phyloP scores from a whole-genome alignment of 2,113 vertebrate species.

The Halcyon malimbica region DNA sequence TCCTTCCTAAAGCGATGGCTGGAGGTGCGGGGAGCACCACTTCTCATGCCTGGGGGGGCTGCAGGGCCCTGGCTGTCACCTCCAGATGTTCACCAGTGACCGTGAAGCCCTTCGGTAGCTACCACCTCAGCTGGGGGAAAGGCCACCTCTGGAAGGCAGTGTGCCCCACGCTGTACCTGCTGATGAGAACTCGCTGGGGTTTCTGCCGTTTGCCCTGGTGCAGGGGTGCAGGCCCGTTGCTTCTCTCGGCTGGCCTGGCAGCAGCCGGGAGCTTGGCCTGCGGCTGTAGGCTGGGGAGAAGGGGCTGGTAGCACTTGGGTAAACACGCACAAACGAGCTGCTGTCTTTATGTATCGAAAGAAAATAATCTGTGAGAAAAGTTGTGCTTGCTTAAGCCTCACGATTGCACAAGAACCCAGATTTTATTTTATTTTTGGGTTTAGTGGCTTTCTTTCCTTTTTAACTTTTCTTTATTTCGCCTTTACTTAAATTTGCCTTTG shows the following conservation, averaged over 20 bases:
- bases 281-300: background rate
- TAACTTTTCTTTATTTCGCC: constrained; percentile 48
- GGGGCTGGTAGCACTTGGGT: background rate
- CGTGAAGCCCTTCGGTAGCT: background rate
- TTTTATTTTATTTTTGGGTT: constrained; percentile 60
- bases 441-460: constrained; percentile 56
- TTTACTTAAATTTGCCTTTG: constrained; percentile 50
- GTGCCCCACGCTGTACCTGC: fast-evolving
- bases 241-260: background rate
- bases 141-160: background rate
- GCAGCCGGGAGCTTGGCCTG: background rate
- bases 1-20: background rate
- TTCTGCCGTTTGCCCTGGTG: background rate
- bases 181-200: background rate
- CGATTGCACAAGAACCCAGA: constrained; percentile 13
- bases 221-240: background rate
- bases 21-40: background rate
- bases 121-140: background rate
- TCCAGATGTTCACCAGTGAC: background rate
- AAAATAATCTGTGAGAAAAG: constrained; percentile 52
- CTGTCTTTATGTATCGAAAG: constrained; percentile 38
- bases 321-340: background rate
- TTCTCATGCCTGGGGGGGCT: background rate
- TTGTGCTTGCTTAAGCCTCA: constrained; percentile 22
- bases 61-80: background rate